Evolutionary conservation across 2,797 vertebrate species (phyloP).

Genomic region (Aeoliscus strigatus): DNA sequence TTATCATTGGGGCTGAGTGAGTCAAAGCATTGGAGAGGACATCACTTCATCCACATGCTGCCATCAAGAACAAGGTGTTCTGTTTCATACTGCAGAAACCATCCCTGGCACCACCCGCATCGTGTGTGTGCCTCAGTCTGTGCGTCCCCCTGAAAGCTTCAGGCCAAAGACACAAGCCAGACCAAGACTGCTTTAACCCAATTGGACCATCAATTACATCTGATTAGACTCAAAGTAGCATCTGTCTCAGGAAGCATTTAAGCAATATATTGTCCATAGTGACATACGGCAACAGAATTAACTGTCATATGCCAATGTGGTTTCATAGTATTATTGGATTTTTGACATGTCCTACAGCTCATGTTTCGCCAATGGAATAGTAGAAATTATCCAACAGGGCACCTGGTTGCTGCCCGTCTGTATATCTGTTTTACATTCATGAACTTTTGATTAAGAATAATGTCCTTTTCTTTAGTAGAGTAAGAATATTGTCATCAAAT

Average conservation of each 20-base stretch:
- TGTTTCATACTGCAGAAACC: slow-evolving; percentile 32
- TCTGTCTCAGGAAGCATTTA: slow-evolving; percentile 80
- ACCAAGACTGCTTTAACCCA: slow-evolving; percentile 68
- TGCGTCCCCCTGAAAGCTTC: slow-evolving; percentile 48
- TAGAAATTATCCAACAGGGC: slow-evolving; percentile 49
- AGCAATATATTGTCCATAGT: slow-evolving; percentile 69
- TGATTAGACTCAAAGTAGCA: slow-evolving; percentile 77
- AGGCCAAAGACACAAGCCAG: slow-evolving; percentile 64
- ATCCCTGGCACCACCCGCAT: slow-evolving; percentile 30
- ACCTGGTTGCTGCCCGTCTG: slow-evolving; percentile 38
- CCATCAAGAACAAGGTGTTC: slow-evolving; percentile 28
- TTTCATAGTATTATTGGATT: slow-evolving; percentile 72
- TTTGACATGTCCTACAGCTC: slow-evolving; percentile 70
- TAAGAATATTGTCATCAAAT: too few relatives aligned
- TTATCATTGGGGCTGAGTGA: too few relatives aligned
- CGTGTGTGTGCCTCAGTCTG: slow-evolving; percentile 27
- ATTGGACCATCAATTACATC: slow-evolving; percentile 77
- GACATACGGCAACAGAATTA: slow-evolving; percentile 72
- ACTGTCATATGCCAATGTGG: slow-evolving; percentile 70
- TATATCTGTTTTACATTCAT: slow-evolving; percentile 18
- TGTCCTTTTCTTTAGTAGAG: too few relatives aligned
- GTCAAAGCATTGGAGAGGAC: too few relatives aligned
- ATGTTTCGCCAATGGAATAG: slow-evolving; percentile 58
- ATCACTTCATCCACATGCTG: slow-evolving; percentile 15
- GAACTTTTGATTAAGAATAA: too few relatives aligned